These are phyloP conservation scores for Heliconius eleuchia DNA, from an alignment of 1,140 invertebrate genomes.

Conservation along the genomic window DNA sequence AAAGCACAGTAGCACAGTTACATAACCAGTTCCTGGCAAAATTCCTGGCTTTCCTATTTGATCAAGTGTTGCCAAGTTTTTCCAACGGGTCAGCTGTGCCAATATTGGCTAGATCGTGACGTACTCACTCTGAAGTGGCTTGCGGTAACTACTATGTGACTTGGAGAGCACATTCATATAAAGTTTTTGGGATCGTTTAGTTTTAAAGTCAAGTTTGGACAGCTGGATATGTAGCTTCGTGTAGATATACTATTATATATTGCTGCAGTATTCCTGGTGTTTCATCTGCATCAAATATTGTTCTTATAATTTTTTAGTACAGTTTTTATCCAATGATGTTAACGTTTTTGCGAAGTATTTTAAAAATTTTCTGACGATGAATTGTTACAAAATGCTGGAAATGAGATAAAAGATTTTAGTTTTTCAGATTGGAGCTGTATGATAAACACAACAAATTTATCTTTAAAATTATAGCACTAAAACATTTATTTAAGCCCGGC, in stretches of 20 bases:
- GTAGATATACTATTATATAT: background rate
- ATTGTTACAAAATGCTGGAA: too few relatives aligned
- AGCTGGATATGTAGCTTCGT: background rate
- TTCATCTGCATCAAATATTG: background rate
- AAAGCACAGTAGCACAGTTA: slow-evolving; percentile 28
- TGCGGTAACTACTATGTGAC: slow-evolving; percentile 7
- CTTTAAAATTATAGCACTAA: background rate
- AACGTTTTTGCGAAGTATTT: background rate
- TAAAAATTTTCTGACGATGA: background rate
- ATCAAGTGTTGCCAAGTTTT: slow-evolving; percentile 38
- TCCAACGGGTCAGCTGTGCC: slow-evolving; percentile 34
- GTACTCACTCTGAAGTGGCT: slow-evolving; percentile 29
- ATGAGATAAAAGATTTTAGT: background rate
- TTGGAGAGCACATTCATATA: background rate
- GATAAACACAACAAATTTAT: too few relatives aligned
- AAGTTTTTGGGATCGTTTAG: slow-evolving; percentile 3
- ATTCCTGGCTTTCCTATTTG: slow-evolving; percentile 36
- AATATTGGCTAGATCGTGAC: slow-evolving; percentile 31
- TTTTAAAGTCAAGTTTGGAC: slow-evolving; percentile 15
- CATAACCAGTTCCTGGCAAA: slow-evolving; percentile 35
- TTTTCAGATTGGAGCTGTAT: too few relatives aligned
- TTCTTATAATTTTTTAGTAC: background rate
- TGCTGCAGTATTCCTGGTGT: background rate
- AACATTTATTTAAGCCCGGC: background rate
- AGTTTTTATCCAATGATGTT: background rate